Base-by-base conservation (phyloP, 2,797 vertebrate genomes). In the Podargus strigoides region DNA sequence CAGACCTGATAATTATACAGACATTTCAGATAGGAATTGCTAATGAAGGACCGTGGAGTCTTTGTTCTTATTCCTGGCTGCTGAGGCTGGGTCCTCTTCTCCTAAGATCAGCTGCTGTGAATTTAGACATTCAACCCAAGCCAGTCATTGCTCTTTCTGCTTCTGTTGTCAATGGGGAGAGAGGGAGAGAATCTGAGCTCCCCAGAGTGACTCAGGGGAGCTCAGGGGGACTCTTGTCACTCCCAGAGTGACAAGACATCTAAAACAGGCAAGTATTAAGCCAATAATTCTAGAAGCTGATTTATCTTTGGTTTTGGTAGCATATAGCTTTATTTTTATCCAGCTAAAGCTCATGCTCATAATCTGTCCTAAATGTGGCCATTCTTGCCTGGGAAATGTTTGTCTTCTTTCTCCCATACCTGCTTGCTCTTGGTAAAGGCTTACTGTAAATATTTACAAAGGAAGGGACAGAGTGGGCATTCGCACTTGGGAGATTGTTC, bases 1-100 rank as follows among this genome's bases (percentile, higher is more conserved):
- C 75, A 85, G 67, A 82, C 28, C 36, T 77, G 69, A 39, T 69
- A 85, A 88, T 89, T 82, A 49, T 13, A 52, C 26, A 90, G 63
- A 46, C 22, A 77, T 26, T 53, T 91, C 81, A 87, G 66, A 75
- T 7, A 77, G 42, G 49, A 68, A 53, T 89, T 94, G 42, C 39
- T 93, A 58, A 78, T 89, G 70, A 82, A 90, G 42, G 39, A 27
- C 47, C 58, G 27, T 20, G 37, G 49, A 86, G 63, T 30, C 46
- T 21, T 87, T 59, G 27, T 59, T 88, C 50, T 86, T 73, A 66
- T 68, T 87, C 24, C 44, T 87, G 64, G 18, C 63, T 79, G 14
- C 14, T 34, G 5, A 66, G n/a, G 15, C 34, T 37, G 53, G 12
- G 53, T 67, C 67, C 1, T 0, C 32, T 90, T 74, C 32, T 82